These are phyloP conservation scores for Sinonovacula constricta DNA, from an alignment of 1,140 invertebrate species.

Conservation along the genomic window DNA sequence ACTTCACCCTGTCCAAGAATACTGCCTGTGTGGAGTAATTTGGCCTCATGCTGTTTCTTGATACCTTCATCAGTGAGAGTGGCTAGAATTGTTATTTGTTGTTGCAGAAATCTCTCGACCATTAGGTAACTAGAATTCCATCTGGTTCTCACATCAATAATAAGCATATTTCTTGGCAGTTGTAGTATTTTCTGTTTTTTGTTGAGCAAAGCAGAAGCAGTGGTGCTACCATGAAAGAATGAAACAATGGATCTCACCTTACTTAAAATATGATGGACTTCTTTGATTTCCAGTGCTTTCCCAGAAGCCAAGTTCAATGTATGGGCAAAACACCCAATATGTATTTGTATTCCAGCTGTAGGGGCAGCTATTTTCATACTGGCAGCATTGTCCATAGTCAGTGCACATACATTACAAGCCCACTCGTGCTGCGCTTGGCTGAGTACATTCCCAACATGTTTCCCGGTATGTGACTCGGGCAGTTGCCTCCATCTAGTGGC, in stretches of 20 bases:
- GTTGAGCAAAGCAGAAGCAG: slow-evolving; percentile 24
- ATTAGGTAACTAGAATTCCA: no score
- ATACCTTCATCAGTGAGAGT: slow-evolving; percentile 1
- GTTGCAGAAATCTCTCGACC: no score
- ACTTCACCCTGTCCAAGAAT: no score
- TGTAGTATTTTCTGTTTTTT: slow-evolving; percentile 15
- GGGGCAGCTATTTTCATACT: slow-evolving; percentile 30
- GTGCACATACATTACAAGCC: neutral
- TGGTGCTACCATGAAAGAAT: slow-evolving; percentile 35
- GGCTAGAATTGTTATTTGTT: slow-evolving; percentile 29
- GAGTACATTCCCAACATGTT: slow-evolving; percentile 2
- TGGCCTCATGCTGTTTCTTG: no score
- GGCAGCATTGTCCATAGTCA: slow-evolving; percentile 43
- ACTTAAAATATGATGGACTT: slow-evolving; percentile 7
- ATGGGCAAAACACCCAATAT: slow-evolving; percentile 44
- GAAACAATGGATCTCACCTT: slow-evolving; percentile 14
- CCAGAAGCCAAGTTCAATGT: slow-evolving; percentile 36
- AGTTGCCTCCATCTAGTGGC: neutral
- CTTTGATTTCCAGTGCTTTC: slow-evolving; percentile 2
- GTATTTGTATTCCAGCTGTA: slow-evolving; percentile 11
- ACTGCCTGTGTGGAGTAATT: no score
- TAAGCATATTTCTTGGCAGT: slow-evolving; percentile 31
- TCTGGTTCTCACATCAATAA: slow-evolving; percentile 46
- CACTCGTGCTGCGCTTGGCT: neutral
- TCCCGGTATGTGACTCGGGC: slow-evolving; percentile 1